These are phyloP conservation scores for Lasioglossum marginatum DNA, from an alignment of 2,888 invertebrate genomes.

Conservation along the genomic window DNA sequence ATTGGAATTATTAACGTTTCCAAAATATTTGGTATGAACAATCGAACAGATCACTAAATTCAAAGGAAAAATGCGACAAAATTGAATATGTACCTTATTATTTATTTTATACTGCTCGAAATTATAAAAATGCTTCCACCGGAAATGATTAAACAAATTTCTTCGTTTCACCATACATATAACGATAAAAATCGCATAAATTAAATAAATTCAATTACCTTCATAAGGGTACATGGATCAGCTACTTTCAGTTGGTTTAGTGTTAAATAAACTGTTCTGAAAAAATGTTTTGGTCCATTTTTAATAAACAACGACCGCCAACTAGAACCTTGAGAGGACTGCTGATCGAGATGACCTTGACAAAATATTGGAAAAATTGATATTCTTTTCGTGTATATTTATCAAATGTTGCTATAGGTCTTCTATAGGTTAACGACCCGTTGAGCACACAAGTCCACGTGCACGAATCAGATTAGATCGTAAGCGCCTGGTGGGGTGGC, in stretches of 20 bases:
- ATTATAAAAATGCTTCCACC: no score
- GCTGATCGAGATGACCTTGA: neutral
- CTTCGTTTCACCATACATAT: no score
- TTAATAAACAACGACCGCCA: neutral
- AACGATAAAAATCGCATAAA: no score
- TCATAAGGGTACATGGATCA: neutral
- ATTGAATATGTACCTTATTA: no score
- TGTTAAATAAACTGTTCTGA: neutral
- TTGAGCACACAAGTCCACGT: conserved; percentile 63
- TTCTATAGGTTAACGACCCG: conserved; percentile 71
- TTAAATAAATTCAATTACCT: no score
- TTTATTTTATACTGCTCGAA: no score
- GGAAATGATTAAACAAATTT: no score
- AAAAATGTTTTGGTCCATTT: neutral
- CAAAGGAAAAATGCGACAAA: no score
- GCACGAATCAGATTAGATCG: conserved; percentile 78
- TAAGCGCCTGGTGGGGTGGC: conserved; percentile 67
- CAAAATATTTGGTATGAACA: no score
- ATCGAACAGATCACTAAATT: no score
- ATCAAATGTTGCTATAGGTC: conserved; percentile 35
- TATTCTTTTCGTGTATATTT: neutral
- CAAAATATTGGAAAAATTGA: neutral
- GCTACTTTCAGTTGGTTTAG: neutral
- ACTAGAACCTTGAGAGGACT: neutral
- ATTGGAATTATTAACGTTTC: no score